phyloP scores from a whole-genome alignment of 2,113 vertebrate species.

The Procavia capensis region DNA sequence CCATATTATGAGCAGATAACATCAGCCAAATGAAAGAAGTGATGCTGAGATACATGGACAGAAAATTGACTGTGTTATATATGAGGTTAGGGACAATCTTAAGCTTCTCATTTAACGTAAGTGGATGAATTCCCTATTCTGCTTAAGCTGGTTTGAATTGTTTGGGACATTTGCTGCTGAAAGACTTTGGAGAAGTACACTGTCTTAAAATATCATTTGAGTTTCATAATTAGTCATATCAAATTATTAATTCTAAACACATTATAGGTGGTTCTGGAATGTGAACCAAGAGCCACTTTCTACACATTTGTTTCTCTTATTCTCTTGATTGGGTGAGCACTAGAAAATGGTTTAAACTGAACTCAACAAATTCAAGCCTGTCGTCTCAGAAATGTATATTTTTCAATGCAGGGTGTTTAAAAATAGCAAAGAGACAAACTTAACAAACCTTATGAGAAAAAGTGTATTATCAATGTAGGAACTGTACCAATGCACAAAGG shows the following conservation, averaged over 20 bases:
- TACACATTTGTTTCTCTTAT: neutral
- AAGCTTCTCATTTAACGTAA: neutral
- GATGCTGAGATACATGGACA: neutral
- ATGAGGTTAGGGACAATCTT: neutral
- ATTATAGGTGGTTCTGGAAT: neutral
- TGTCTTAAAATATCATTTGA: too few relatives aligned
- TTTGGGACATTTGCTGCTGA: neutral
- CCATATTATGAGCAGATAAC: neutral
- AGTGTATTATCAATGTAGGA: neutral
- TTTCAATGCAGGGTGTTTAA: neutral
- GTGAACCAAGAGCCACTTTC: neutral
- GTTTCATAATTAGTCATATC: neutral
- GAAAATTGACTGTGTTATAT: too few relatives aligned
- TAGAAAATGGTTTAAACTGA: neutral
- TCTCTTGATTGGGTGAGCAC: too few relatives aligned
- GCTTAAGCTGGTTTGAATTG: neutral
- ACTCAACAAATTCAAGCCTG: neutral
- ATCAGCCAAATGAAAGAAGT: accelerated
- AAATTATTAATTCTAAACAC: neutral
- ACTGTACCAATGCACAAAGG: neutral
- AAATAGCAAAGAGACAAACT: neutral
- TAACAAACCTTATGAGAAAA: neutral
- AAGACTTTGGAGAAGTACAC: neutral
- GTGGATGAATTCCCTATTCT: too few relatives aligned
- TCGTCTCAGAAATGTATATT: neutral